A percentile compares a stretch with the other conserved stretches of the same genome.
phyloP scores from a whole-genome alignment of 2,797 vertebrate genomes.

The Tadarida brasiliensis region DNA sequence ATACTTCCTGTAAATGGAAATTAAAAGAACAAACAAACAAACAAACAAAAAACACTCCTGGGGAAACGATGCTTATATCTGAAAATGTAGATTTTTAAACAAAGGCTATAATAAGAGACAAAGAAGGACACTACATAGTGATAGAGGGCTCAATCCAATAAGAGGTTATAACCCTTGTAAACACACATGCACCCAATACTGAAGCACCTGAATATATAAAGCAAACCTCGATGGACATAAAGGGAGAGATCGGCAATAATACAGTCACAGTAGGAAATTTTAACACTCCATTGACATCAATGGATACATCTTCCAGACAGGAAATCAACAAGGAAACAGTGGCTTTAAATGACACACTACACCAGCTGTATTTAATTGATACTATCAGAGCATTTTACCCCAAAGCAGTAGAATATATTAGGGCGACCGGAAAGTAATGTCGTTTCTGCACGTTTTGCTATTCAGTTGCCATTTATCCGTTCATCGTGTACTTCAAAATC shows the following conservation, averaged over 20 bases:
- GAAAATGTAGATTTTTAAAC: not conserved
- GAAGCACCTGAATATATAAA: not conserved
- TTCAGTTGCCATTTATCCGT: too few species aligned
- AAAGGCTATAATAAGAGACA: not conserved
- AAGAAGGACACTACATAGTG: not conserved
- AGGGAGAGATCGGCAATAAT: not conserved
- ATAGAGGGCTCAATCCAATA: not conserved
- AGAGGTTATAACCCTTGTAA: not conserved
- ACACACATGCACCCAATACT: not conserved
- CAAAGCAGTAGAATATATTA: not conserved
- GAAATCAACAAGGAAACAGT: not conserved
- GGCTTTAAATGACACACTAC: not conserved
- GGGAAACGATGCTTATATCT: not conserved
- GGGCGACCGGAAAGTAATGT: too few species aligned
- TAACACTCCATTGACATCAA: not conserved
- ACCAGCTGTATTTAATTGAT: not conserved
- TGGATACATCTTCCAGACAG: not conserved
- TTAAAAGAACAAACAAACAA: not conserved
- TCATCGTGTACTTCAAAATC: too few species aligned
- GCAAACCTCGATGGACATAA: not conserved
- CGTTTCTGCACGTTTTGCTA: too few species aligned
- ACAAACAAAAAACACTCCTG: not conserved
- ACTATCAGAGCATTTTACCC: not conserved
- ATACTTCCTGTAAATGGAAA: not conserved
- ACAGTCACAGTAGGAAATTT: not conserved